Base-by-base conservation (phyloP, 2,797 vertebrate species). In the Girardinus metallicus region DNA sequence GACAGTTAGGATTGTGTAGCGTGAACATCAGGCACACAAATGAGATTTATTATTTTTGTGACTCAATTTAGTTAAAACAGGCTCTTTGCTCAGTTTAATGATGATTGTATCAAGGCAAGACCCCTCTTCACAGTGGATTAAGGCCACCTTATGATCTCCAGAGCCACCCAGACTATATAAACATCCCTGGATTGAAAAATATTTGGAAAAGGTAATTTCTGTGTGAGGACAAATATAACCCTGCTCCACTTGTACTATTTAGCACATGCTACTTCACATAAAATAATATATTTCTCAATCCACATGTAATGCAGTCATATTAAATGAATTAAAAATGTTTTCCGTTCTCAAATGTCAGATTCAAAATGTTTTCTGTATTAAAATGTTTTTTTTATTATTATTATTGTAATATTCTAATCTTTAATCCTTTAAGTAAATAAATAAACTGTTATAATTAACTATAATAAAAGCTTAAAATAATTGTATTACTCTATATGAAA, bases 1-100 rank as follows among this genome's bases (percentile, higher is more conserved):
- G 18, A 75, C 21, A 36, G n/a, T 80, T 55, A 75, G 36, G 12
- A 60, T 71, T 71, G 57, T 74, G 29, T 75, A 66, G n/a, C 31
- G 36, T 79, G 39, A 51, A 51, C 13, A 12, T 78, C 76, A 77
- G 60, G n/a, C 57, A 66, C 29, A 71, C n/a, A 46, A 47, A 43
- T 49, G 41, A 43, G 74, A 72, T 36, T 53, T n/a, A 21, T 68
- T 64, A 73, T 80, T 31, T 11, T 39, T 34, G 5, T 31, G 71
- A 44, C 53, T 53, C 29, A 1, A 73, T 51, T 31, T 51, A 1
- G 47, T 34, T 13, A 73, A 76, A 75, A 57, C 16, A 44, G n/a
- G 80, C 81, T 74, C 74, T 26, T 39, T 44, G 6, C 39, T 68
- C 26, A 26, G 26, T 13, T 2, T 26, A 16, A 36, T 34, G 6